A percentile compares a stretch with the other conserved stretches of the same genome.
Conservation (phyloP, 2,797 vertebrate species). For the Peromyscus eremicus region DNA sequence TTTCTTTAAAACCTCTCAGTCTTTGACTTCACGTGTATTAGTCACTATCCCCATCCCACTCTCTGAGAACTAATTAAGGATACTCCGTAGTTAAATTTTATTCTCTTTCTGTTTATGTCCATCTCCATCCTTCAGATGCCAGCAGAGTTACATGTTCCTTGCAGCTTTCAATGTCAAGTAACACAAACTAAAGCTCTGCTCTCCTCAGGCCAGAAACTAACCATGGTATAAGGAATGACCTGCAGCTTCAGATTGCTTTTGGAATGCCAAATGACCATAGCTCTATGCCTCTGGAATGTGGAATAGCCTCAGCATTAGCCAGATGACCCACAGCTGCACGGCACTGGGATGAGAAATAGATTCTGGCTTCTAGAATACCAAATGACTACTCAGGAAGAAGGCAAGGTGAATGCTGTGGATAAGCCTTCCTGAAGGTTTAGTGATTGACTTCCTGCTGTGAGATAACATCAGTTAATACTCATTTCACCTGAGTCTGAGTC, state of each 20-base stretch:
- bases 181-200: constrained; percentile 31
- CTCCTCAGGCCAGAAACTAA: constrained; percentile 67
- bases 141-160: constrained; percentile 47
- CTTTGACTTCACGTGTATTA: not conserved
- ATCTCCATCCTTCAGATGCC: constrained; percentile 15
- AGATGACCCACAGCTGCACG: constrained; percentile 64
- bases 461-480: constrained; percentile 6
- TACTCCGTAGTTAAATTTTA: constrained; percentile 31
- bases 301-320: constrained; percentile 68
- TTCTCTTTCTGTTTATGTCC: constrained; percentile 22
- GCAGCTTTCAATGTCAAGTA: constrained; percentile 35
- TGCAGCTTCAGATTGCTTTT: constrained; percentile 35
- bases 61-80: not conserved
- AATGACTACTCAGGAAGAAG: not conserved
- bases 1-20: not conserved
- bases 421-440: not conserved
- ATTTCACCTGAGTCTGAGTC: not conserved
- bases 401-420: not conserved
- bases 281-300: constrained; percentile 75
- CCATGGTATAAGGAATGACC: constrained; percentile 75
- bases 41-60: not conserved
- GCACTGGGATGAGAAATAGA: constrained; percentile 81
- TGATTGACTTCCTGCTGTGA: not conserved
- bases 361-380: constrained; percentile 66
- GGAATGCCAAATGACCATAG: constrained; percentile 83